Conservation (phyloP, 2,113 vertebrate species). For the Otis tarda region DNA sequence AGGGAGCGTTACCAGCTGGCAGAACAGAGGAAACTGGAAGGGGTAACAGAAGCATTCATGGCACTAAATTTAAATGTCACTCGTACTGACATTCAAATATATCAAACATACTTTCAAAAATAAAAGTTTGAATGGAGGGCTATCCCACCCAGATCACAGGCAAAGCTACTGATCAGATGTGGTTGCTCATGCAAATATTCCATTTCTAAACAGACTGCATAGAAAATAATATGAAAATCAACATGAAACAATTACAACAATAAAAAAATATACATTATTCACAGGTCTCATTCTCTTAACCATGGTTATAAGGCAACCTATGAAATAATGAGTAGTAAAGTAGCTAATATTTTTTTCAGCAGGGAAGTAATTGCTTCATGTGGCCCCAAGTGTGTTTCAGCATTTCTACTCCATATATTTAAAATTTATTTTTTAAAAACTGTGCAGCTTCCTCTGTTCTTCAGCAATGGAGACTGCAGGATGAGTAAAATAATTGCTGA, state of each 20-base stretch:
- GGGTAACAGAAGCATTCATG: not conserved
- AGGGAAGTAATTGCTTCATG: not conserved
- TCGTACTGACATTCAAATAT: not conserved
- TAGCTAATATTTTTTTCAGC: constrained; percentile 7
- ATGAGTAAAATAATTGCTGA: not conserved
- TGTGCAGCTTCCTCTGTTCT: not conserved
- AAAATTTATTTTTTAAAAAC: not conserved
- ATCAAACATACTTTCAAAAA: not conserved
- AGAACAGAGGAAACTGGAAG: not conserved
- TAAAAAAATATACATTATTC: not conserved
- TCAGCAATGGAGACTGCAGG: not conserved
- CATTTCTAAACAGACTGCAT: not conserved
- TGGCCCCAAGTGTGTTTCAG: not conserved
- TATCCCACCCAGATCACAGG: not conserved
- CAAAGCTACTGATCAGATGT: not conserved
- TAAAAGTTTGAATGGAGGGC: not conserved
- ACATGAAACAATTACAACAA: not conserved
- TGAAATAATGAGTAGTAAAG: constrained; percentile 9
- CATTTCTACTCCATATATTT: not conserved
- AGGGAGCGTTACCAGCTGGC: not conserved
- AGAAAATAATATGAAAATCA: not conserved
- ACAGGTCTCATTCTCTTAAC: constrained; percentile 1
- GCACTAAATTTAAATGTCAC: not conserved
- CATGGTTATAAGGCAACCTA: not conserved
- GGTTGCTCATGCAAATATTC: not conserved